Conservation (phyloP, 2,888 invertebrate genomes). For the Nephrotoma guestfalica region DNA sequence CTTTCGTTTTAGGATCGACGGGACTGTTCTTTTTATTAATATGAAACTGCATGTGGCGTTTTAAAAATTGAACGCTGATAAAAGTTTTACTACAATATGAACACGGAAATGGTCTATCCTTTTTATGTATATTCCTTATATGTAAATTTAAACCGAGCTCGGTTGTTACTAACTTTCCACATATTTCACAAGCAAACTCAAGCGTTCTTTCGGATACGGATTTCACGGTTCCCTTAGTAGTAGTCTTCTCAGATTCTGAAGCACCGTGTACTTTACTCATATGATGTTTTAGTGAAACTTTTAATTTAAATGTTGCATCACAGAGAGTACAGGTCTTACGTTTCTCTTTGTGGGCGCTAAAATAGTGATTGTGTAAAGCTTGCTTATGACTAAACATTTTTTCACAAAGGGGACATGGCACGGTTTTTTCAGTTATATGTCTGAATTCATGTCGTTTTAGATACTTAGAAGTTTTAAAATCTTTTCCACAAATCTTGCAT, state of each 20-base stretch:
- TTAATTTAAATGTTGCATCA: conserved; percentile 38
- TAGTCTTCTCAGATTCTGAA: conserved; percentile 15
- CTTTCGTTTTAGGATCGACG: background rate
- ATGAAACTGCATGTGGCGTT: background rate
- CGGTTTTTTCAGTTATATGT: conserved; percentile 37
- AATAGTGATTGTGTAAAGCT: conserved; percentile 38
- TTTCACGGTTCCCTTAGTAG: background rate
- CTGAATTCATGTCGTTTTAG: conserved; percentile 42
- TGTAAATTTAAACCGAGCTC: background rate
- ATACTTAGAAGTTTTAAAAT: conserved; percentile 38
- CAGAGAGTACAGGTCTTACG: conserved; percentile 36
- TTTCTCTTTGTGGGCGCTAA: conserved; percentile 41
- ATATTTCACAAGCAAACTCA: background rate
- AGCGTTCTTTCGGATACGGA: no score
- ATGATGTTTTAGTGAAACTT: conserved; percentile 40
- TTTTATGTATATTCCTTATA: background rate
- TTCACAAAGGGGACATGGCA: conserved; percentile 40
- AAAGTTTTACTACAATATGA: background rate
- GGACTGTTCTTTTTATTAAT: background rate
- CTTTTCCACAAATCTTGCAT: conserved; percentile 34
- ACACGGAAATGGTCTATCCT: background rate
- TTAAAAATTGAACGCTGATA: background rate
- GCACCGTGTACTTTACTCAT: conserved; percentile 32
- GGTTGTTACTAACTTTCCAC: background rate
- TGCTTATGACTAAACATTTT: conserved; percentile 43